A percentile compares a stretch with the other conserved stretches of the same genome.
phyloP scores from a whole-genome alignment of 2,797 vertebrate genomes.

The Apogon talboti region DNA sequence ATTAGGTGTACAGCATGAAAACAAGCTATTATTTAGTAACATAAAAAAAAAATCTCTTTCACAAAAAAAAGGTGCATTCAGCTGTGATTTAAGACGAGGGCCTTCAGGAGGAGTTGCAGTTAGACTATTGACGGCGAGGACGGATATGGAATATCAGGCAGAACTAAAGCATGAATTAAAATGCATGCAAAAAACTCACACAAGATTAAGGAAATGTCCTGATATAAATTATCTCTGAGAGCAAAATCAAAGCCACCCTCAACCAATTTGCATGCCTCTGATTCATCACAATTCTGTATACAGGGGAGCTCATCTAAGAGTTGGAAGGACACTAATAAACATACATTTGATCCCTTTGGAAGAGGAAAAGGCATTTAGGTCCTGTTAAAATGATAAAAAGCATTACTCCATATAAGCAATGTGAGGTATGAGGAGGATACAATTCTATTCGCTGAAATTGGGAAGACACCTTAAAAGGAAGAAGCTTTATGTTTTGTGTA shows the following conservation, averaged over 20 bases:
- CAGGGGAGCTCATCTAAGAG: slow-evolving; percentile 40
- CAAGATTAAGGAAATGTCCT: slow-evolving; percentile 48
- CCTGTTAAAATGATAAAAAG: slow-evolving; percentile 68
- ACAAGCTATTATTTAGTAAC: slow-evolving; percentile 42
- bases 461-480: slow-evolving; percentile 78
- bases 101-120: slow-evolving; percentile 39
- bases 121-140: slow-evolving; percentile 25
- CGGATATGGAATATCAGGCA: slow-evolving; percentile 48
- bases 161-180: slow-evolving; percentile 51
- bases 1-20: slow-evolving; percentile 56
- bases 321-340: slow-evolving; percentile 63
- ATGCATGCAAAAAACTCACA: slow-evolving; percentile 63
- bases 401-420: slow-evolving; percentile 76
- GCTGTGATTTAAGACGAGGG: slow-evolving; percentile 65
- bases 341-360: slow-evolving; percentile 60
- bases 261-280: slow-evolving; percentile 54
- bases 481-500: slow-evolving; percentile 59
- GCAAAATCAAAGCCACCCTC: slow-evolving; percentile 59
- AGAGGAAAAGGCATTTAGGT: slow-evolving; percentile 78
- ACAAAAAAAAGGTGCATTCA: slow-evolving; percentile 70
- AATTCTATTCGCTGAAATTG: slow-evolving; percentile 75
- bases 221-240: slow-evolving; percentile 53
- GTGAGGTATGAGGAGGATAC: slow-evolving; percentile 82
- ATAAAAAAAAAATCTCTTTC: slow-evolving; percentile 59
- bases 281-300: slow-evolving; percentile 51